These are phyloP conservation scores for Cyphomyrus plagiostoma DNA, from an alignment of 2,113 vertebrate genomes.

Conservation along the genomic window DNA sequence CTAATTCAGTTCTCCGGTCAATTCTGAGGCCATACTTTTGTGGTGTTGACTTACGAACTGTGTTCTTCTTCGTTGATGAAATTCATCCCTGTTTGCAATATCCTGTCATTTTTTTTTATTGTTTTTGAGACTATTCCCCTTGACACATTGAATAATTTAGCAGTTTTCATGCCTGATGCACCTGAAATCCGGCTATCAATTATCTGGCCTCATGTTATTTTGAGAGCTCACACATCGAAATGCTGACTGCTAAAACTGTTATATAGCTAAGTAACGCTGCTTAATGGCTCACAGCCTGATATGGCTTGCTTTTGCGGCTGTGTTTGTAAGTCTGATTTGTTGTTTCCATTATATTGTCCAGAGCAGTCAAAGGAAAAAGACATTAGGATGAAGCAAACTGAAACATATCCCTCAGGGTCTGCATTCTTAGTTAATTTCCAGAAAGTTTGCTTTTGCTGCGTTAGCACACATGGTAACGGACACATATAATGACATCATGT, in stretches of 20 bases:
- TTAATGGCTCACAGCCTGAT: not conserved
- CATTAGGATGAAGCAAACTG: slow-evolving; percentile 10
- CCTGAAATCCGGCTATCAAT: not conserved
- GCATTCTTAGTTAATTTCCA: slow-evolving; percentile 44
- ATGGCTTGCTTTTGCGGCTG: not conserved
- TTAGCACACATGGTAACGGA: slow-evolving; percentile 53
- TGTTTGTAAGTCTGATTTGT: not conserved
- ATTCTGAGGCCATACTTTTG: not conserved
- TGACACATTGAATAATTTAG: not conserved
- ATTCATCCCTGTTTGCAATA: not conserved
- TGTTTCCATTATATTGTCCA: not conserved
- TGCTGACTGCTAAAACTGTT: not conserved
- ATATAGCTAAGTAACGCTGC: not conserved
- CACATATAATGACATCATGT: slow-evolving; percentile 66
- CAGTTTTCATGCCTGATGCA: not conserved
- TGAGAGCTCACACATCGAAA: not conserved
- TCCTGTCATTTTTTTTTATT: not conserved
- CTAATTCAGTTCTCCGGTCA: not conserved
- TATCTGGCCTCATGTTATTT: not conserved
- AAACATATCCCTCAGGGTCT: slow-evolving; percentile 20
- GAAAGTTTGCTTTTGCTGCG: slow-evolving; percentile 40
- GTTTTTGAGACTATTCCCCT: not conserved
- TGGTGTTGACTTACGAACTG: not conserved
- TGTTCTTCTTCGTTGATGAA: not conserved
- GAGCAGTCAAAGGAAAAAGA: not conserved